These are phyloP conservation scores for Hydrolagus colliei DNA, from an alignment of 2,797 vertebrate genomes.

Conservation along the genomic window DNA sequence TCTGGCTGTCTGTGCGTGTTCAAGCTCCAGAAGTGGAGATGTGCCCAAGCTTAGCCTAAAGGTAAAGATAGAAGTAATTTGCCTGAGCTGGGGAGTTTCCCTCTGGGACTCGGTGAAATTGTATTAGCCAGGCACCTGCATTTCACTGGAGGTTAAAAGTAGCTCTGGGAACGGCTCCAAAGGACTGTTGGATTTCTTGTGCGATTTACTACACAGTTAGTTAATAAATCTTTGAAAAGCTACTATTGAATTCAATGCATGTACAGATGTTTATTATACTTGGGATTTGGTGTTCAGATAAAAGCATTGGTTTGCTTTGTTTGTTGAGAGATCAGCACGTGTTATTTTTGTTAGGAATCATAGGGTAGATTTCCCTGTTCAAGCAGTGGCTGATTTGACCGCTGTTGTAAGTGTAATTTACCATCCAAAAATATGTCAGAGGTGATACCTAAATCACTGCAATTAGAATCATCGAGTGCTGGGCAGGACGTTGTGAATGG, in stretches of 20 bases:
- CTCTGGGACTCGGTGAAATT: neutral
- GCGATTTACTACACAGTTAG: neutral
- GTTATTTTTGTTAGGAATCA: neutral
- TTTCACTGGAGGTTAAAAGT: neutral
- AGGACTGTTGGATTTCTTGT: neutral
- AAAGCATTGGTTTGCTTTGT: neutral
- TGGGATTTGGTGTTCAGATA: neutral
- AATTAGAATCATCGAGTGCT: neutral
- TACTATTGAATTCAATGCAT: neutral
- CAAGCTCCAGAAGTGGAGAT: too few relatives aligned
- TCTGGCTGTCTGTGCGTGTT: too few relatives aligned
- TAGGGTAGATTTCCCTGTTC: neutral
- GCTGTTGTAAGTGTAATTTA: neutral
- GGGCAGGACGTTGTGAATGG: neutral
- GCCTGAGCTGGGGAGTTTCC: neutral
- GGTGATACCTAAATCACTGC: neutral
- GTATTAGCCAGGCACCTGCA: neutral
- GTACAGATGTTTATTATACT: neutral
- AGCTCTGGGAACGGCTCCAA: neutral
- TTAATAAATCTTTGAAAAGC: neutral
- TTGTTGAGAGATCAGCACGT: neutral
- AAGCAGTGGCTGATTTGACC: neutral
- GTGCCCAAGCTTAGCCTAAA: neutral
- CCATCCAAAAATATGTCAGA: neutral
- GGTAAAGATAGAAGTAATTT: neutral